These are phyloP conservation scores for Vanessa atalanta DNA, from an alignment of 1,140 invertebrate species.

Conservation along the genomic window DNA sequence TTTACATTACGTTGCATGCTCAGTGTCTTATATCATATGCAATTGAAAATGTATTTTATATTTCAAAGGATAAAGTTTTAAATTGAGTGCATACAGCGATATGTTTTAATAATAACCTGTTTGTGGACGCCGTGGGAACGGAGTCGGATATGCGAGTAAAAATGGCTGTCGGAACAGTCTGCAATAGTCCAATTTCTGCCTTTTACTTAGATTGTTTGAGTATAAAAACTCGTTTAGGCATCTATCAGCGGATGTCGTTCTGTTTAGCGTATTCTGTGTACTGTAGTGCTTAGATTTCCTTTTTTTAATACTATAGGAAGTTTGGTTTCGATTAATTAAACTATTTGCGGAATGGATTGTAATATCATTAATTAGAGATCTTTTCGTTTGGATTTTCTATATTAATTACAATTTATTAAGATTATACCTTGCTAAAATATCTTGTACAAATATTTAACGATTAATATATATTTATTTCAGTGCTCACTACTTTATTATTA, in stretches of 20 bases:
- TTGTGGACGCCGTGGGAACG: constrained; percentile 77
- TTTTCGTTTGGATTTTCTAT: neutral
- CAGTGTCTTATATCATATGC: constrained; percentile 44
- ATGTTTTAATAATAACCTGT: constrained; percentile 80
- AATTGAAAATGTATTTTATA: constrained; percentile 49
- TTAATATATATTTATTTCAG: too few species aligned
- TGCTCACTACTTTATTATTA: neutral
- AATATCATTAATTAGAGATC: constrained; percentile 12
- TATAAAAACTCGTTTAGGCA: constrained; percentile 53
- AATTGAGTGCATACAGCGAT: constrained; percentile 45
- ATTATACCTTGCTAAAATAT: too few species aligned
- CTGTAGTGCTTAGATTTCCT: constrained; percentile 32
- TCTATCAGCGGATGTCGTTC: constrained; percentile 42
- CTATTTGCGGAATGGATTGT: constrained; percentile 16
- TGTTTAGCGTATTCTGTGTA: constrained; percentile 13
- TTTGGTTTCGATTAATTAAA: constrained; percentile 17
- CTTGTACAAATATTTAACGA: too few species aligned
- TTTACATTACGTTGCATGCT: constrained; percentile 46
- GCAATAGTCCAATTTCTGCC: constrained; percentile 79
- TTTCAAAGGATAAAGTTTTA: constrained; percentile 41
- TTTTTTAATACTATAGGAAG: constrained; percentile 41
- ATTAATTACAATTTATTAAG: neutral
- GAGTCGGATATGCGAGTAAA: constrained; percentile 77
- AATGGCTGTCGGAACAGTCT: constrained; percentile 75
- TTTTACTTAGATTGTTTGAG: constrained; percentile 70